Conservation (phyloP, 53 echinoderm and acorn worm species). For the Zoroaster sp. region DNA sequence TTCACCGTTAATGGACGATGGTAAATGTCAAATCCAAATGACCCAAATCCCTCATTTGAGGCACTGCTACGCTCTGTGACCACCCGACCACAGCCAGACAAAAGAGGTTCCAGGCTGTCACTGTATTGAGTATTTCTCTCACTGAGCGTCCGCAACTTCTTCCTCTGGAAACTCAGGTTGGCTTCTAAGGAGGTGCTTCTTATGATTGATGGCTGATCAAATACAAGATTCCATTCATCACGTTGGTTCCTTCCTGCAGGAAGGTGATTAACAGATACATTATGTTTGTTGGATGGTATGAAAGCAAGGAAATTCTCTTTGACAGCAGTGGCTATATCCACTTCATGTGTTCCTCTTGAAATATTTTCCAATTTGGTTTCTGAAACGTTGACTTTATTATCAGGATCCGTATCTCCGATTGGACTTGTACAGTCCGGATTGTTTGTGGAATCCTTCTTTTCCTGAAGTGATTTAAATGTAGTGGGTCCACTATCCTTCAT, state of each 20-base stretch:
- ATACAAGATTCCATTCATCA: conserved; percentile 21
- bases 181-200: conserved; percentile 34
- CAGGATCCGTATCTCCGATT: not conserved
- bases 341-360: not conserved
- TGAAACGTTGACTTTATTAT: not conserved
- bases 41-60: conserved; percentile 41
- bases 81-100: conserved; percentile 2
- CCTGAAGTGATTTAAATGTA: no score
- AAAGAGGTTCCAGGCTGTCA: conserved; percentile 37
- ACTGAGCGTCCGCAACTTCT: conserved; percentile 29
- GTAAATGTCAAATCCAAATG: conserved; percentile 1
- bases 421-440: not conserved
- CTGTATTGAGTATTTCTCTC: conserved; percentile 39
- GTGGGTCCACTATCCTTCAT: not conserved
- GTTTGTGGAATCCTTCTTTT: not conserved
- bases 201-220: conserved; percentile 15
- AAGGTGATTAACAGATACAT: not conserved
- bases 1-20: conserved; percentile 21
- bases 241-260: not conserved
- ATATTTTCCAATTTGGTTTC: not conserved
- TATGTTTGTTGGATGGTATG: not conserved
- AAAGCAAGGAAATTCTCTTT: not conserved
- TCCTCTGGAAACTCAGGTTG: conserved; percentile 17
- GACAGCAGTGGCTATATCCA: not conserved
- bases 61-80: conserved; percentile 16